Base-by-base conservation (phyloP, 2,797 vertebrate genomes). In the Caiman crocodilus region DNA sequence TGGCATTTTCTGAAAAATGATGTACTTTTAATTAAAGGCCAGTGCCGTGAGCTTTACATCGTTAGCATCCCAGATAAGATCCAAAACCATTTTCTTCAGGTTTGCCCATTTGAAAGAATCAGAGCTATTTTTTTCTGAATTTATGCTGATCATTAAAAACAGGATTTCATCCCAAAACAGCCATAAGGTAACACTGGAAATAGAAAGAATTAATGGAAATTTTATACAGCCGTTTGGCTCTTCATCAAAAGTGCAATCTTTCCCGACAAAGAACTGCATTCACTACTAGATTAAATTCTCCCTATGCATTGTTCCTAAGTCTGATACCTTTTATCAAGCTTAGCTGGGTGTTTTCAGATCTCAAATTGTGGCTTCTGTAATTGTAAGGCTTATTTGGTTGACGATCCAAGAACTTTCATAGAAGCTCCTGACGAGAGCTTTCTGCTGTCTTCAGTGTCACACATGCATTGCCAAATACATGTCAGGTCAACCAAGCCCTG, bases 191-290 rank as follows among this genome's bases (percentile, higher is more conserved):
- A 25, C 55, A 57, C 83, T 93, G 93, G 74, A 95, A 95, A 95
- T 81, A 91, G 8, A 75, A 91, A 91, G 92, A 86, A 92, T 95
- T 93, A 93, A 93, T 95, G 93, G 85, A 94, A 96, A 92, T 69
- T 90, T 50, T 83, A 60, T 75, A 32, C 74, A 77, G 80, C 89
- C 95, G 95, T 95, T 96, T 95, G 88, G 55, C 74, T 96, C 81
- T 90, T 96, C 96, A 96, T 95, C 95, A 95, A 85, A 88, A 93
- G 84, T 58, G 81, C 85, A 97, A 94, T 94, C 95, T 94, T 76
- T 87, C 74, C 79, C 17, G 26, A 89, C 88, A 94, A 91, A 94
- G 90, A 94, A 96, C 74, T 86, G 50, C 92, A 93, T 83, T 76
- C 83, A 20, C 76, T 60, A 85, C 85, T 87, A 92, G 95, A 95